phyloP scores from a whole-genome alignment of 2,797 vertebrate species.

The Lycodopsis pacificus region DNA sequence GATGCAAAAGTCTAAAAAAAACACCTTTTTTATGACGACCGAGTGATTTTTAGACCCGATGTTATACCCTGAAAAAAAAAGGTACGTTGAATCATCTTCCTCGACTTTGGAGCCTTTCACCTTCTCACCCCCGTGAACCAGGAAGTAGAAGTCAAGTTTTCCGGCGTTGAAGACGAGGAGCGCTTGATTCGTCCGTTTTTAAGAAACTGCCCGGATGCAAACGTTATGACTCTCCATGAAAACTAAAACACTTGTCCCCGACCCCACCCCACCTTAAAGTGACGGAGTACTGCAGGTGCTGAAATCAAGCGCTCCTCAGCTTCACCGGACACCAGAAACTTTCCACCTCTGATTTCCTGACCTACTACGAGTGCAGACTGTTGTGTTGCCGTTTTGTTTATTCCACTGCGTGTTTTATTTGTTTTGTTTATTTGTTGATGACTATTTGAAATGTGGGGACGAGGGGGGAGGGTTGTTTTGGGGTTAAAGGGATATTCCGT shows the following conservation, averaged over 20 bases:
- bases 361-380: conserved; percentile 66
- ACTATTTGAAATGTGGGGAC: conserved; percentile 69
- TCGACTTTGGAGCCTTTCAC: conserved; percentile 39
- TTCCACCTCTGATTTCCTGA: conserved; percentile 37
- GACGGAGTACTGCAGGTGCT: conserved; percentile 10
- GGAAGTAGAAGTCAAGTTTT: conserved; percentile 30
- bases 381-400: conserved; percentile 77
- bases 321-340: conserved; percentile 18
- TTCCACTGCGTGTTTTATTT: conserved; percentile 72
- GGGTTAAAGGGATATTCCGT: conserved; percentile 66
- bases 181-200: conserved; percentile 35
- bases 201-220: background rate
- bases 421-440: conserved; percentile 72
- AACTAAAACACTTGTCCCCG: background rate
- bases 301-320: conserved; percentile 50
- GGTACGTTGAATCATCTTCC: conserved; percentile 55
- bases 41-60: conserved; percentile 71
- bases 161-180: conserved; percentile 42
- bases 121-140: conserved; percentile 44
- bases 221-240: background rate
- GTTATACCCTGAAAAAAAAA: conserved; percentile 44
- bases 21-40: conserved; percentile 64
- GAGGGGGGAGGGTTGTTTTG: background rate
- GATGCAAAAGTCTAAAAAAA: conserved; percentile 43
- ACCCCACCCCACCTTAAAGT: background rate